Evolutionary conservation across 2,888 invertebrate genomes (phyloP), one percentile per base, ranked within the genome.

Genomic region (Lochmaea capreae): DNA sequence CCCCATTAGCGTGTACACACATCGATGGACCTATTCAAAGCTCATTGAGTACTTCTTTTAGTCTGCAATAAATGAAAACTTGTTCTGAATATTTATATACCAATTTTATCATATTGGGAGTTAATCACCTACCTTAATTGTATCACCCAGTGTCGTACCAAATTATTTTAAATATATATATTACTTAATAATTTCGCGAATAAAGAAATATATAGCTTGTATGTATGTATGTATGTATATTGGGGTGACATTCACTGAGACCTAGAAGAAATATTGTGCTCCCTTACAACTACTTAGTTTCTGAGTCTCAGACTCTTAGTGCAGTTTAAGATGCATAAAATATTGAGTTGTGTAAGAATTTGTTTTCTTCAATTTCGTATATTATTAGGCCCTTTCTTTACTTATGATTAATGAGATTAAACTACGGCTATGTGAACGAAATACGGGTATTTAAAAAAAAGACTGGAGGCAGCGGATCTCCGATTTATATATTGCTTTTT

Each of bases 41-140:
- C 62, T 69, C 68, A 61, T 68, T 68, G 61, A n/a, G n/a, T 5
- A 46, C 4, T 42, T 69, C 43, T 22, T 11, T 33, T 67, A 22
- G 42, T 12, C 42, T 57, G 65, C 54, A 65, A 65, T 58, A 68
- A 16, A 42, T 3, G 18, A 16, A 33, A 62, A 69, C 69, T 18
- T 39, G 69, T 62, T 62, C 26, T 22, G 52, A 69, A 62, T 69
- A 69, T 62, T 62, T 69, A 69, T 69, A 62, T 69, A 69, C 62
- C 52, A 62, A 69, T 69, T 69, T 62, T 69, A 33, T 62, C 62
- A 22, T 46, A 69, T 69, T 62, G 52, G 54, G 52, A 69, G 46
- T 62, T 69, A 69, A 69, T 69, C 62, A 54, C 62, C 43, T 59
- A 68, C 26, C 39, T 62, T 69, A 62, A 62, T 69, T 62, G 62